A percentile compares a stretch with the other conserved stretches of the same genome.
phyloP scores from a whole-genome alignment of 2,113 vertebrate species.

The Ceyx melanurus region DNA sequence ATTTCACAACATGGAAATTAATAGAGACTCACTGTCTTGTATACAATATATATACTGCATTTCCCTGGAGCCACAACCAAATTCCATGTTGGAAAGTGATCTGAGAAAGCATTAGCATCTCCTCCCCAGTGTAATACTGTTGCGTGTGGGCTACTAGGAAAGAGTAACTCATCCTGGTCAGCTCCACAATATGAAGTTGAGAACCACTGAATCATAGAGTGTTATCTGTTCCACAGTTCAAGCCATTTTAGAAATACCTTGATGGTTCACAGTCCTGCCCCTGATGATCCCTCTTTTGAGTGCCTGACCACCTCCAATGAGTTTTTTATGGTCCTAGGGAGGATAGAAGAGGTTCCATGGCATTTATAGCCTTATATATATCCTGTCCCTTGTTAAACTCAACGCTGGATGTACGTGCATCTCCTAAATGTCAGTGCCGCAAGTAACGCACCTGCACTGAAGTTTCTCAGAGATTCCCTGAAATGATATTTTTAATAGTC shows the following conservation, averaged over 20 bases:
- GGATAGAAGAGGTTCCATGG: background rate
- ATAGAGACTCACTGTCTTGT: background rate
- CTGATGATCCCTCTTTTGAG: background rate
- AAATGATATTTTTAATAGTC: conserved; percentile 6
- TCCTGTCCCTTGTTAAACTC: background rate
- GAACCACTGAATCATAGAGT: background rate
- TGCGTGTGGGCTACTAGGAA: background rate
- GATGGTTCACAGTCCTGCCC: background rate
- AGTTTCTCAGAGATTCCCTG: background rate
- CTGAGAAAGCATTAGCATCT: background rate
- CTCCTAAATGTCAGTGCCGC: background rate
- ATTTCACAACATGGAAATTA: background rate
- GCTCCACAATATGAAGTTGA: background rate
- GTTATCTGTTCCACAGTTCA: background rate
- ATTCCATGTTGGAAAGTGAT: background rate
- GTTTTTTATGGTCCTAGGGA: background rate
- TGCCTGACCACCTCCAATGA: background rate
- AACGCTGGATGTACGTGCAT: background rate
- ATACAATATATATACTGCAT: background rate
- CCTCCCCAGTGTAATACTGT: background rate
- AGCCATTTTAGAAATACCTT: background rate
- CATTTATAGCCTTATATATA: background rate
- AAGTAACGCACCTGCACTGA: conserved; percentile 8
- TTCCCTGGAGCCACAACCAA: background rate
- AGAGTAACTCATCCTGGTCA: background rate